Evolutionary conservation across 2,113 vertebrate species (phyloP).

Genomic region (Indicator maculatus): DNA sequence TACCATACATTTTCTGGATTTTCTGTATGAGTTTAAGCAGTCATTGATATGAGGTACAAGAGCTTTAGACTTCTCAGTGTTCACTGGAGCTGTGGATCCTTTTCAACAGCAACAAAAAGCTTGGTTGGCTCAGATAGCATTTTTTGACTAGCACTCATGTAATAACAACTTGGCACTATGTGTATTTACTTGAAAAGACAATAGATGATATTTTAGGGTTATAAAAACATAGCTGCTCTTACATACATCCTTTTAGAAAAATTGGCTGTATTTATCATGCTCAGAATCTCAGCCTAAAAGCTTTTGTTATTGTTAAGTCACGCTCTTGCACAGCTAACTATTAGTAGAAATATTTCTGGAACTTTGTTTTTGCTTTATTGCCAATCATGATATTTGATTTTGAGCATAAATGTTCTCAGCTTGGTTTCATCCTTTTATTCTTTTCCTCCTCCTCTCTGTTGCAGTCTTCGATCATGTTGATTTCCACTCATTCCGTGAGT

Average conservation of each 20-base stretch:
- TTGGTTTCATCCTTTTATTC: not conserved
- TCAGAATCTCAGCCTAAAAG: not conserved
- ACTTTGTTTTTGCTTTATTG: not conserved
- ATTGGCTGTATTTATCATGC: not conserved
- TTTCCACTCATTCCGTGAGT: not conserved
- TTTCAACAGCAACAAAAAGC: not conserved
- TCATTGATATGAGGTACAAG: not conserved
- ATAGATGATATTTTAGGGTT: slow-evolving; percentile 1
- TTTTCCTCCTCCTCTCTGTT: not conserved
- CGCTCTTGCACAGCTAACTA: not conserved
- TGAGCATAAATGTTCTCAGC: not conserved
- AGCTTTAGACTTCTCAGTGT: not conserved
- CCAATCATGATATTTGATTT: not conserved
- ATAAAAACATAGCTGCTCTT: not conserved
- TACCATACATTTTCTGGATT: not conserved
- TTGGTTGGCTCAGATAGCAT: not conserved
- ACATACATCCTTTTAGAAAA: not conserved
- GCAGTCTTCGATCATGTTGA: not conserved
- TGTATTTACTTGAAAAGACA: not conserved
- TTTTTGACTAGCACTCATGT: not conserved
- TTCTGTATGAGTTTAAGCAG: not conserved
- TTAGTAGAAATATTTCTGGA: slow-evolving; percentile 33
- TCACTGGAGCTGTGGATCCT: not conserved
- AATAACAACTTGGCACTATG: not conserved
- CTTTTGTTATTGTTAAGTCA: not conserved